Evolutionary conservation across 2,113 vertebrate genomes (phyloP).

Genomic region (Nibea coibor): DNA sequence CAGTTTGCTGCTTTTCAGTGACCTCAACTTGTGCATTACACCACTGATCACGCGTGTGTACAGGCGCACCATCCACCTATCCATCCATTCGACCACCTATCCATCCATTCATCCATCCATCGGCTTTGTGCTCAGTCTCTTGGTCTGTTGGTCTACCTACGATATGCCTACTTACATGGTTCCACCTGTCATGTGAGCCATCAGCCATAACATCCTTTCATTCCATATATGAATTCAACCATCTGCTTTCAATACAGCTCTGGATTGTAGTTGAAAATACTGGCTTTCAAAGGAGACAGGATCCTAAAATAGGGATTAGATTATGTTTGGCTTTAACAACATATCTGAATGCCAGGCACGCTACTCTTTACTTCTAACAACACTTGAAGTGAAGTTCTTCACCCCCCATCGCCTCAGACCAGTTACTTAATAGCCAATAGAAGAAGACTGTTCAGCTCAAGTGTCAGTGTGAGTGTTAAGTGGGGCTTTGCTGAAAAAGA

Average conservation of each 20-base stretch:
- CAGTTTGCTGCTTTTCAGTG: not conserved
- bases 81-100: not conserved
- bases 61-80: too few relatives aligned
- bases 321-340: not conserved
- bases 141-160: not conserved
- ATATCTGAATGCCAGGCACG: not conserved
- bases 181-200: not conserved
- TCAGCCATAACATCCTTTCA: not conserved
- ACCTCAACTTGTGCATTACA: not conserved
- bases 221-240: not conserved
- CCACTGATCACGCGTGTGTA: not conserved
- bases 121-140: not conserved
- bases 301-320: not conserved
- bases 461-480: conserved; percentile 49
- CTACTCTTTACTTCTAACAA: not conserved
- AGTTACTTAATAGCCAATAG: conserved; percentile 27
- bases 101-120: not conserved
- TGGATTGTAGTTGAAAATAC: not conserved
- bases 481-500: conserved; percentile 30
- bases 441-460: conserved; percentile 22
- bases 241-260: not conserved
- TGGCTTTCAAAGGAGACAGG: not conserved
- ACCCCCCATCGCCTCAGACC: not conserved
- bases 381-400: not conserved
- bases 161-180: not conserved